Conservation (phyloP, 1,140 invertebrate genomes). For the Meloidogyne floridensis region DNA sequence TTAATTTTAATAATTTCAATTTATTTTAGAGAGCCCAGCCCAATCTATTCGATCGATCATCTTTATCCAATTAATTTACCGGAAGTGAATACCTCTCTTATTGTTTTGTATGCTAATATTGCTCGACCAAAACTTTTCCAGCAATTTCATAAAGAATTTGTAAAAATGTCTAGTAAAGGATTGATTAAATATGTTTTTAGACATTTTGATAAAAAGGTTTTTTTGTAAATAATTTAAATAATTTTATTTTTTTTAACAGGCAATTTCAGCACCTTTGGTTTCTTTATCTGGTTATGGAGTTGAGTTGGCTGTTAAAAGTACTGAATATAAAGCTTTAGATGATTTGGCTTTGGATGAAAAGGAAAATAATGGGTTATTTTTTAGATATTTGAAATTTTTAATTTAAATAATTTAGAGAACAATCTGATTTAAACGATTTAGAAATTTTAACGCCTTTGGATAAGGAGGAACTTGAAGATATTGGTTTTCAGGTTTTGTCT, state of each 20-base stretch:
- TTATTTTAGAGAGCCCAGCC: conserved; percentile 24
- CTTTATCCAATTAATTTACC: conserved; percentile 22
- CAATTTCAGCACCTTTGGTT: conserved; percentile 67
- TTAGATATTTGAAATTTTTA: conserved; percentile 46
- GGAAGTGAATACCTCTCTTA: conserved; percentile 18
- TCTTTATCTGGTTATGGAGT: conserved; percentile 94
- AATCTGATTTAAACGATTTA: conserved; percentile 77
- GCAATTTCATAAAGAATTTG: conserved; percentile 39
- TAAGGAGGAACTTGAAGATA: conserved; percentile 91
- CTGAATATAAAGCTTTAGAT: conserved; percentile 98
- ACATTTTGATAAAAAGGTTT: conserved; percentile 37
- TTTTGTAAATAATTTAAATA: conserved; percentile 28
- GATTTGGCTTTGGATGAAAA: conserved; percentile 73
- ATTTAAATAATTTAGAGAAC: conserved; percentile 64
- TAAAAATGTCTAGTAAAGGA: conserved; percentile 33
- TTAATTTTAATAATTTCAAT: conserved; percentile 8
- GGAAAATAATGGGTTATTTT: conserved; percentile 56
- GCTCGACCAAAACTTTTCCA: conserved; percentile 34
- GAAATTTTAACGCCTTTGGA: conserved; percentile 90
- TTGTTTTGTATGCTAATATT: conserved; percentile 52
- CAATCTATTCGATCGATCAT: conserved; percentile 47
- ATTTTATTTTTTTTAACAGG: conserved; percentile 15
- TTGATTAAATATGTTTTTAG: conserved; percentile 47
- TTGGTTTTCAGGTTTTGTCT: conserved; percentile 79
- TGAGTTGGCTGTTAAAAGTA: conserved; percentile 96